Evolutionary conservation across 2,113 vertebrate species (phyloP).

Genomic region (Capreolus pygargus): DNA sequence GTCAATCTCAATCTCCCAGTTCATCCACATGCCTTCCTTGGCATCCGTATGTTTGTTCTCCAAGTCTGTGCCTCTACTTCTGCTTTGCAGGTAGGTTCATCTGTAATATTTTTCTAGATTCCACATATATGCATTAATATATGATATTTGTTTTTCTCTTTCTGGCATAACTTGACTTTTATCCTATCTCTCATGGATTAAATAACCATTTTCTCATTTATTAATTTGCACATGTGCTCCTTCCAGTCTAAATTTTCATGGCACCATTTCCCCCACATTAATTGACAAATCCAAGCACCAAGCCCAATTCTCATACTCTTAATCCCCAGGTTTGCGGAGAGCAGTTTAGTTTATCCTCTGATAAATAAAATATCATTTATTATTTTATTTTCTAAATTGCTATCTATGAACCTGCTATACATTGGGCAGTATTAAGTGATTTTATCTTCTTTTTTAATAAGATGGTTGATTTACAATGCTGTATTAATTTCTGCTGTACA

Average conservation of each 20-base stretch:
- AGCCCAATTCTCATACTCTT: background rate
- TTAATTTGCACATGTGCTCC: background rate
- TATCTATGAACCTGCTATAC: background rate
- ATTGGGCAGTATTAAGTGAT: background rate
- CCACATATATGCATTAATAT: background rate
- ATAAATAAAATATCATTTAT: background rate
- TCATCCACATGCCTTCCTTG: background rate
- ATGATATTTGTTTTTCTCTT: background rate
- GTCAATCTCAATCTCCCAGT: background rate
- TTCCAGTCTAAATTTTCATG: background rate
- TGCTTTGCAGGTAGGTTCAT: background rate
- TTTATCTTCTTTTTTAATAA: background rate
- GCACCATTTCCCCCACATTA: background rate
- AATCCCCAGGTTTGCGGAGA: background rate
- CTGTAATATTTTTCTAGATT: background rate
- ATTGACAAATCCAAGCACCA: background rate
- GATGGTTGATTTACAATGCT: background rate
- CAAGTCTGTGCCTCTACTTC: background rate
- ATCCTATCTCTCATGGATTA: background rate
- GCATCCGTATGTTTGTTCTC: background rate
- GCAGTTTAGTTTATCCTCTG: background rate
- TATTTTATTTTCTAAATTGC: slow-evolving; percentile 16
- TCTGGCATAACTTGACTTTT: background rate
- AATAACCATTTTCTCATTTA: background rate
- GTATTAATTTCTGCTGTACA: background rate